Percentiles rank a stretch among this genome's conserved stretches.
phyloP scores from a whole-genome alignment of 2,113 vertebrate species.

The Oriolus oriolus region DNA sequence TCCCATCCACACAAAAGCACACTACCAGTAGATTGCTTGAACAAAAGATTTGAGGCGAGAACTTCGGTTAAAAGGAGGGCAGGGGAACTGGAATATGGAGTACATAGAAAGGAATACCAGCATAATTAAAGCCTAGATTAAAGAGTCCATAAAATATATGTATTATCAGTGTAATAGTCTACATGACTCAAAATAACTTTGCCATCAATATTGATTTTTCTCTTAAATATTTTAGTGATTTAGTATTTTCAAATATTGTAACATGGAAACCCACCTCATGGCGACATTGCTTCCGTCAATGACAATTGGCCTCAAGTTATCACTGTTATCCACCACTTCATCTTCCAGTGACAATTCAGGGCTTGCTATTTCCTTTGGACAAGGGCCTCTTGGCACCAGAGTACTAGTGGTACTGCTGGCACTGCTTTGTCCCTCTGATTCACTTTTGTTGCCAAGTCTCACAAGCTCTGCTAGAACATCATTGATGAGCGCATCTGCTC shows the following conservation, averaged over 20 bases:
- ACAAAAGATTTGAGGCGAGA: neutral
- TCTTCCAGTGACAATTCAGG: constrained; percentile 91
- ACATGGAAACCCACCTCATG: constrained; percentile 85
- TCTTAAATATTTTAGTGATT: neutral
- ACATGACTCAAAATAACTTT: neutral
- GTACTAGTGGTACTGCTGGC: constrained; percentile 40
- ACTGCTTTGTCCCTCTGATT: constrained; percentile 81
- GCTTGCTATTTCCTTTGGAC: constrained; percentile 82
- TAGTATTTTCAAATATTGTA: neutral
- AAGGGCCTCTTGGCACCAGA: constrained; percentile 72
- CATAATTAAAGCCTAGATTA: neutral
- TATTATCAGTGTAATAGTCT: neutral
- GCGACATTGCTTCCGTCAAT: constrained; percentile 97
- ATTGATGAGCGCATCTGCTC: constrained; percentile 91
- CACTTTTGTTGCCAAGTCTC: constrained; percentile 91
- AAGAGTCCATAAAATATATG: neutral
- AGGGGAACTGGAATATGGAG: neutral
- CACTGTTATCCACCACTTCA: constrained; percentile 83
- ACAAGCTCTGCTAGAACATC: constrained; percentile 94
- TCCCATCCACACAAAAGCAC: neutral
- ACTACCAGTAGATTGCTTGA: neutral
- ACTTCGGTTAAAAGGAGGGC: neutral
- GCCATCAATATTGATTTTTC: neutral
- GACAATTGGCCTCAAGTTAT: constrained; percentile 93
- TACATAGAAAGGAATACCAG: neutral